phyloP scores from a whole-genome alignment of 2,797 vertebrate species.

The Sphenodon punctatus region DNA sequence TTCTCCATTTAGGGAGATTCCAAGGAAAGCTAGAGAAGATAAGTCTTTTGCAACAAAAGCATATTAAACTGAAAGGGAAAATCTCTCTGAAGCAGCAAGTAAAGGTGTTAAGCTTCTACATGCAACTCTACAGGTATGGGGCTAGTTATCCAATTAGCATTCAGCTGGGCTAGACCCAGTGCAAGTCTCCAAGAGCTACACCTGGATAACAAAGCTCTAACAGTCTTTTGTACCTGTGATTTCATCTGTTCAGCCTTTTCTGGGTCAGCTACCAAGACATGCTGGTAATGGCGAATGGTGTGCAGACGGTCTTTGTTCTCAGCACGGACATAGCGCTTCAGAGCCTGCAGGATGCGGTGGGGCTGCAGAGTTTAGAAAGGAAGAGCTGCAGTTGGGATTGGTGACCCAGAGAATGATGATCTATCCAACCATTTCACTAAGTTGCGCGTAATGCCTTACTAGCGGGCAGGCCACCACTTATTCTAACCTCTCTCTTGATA shows the following conservation, averaged over 20 bases:
- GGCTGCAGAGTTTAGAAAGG: constrained; percentile 75
- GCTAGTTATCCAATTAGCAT: accelerated
- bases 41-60: background rate
- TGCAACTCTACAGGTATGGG: too few relatives aligned
- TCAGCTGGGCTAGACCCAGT: background rate
- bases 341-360: constrained; percentile 92
- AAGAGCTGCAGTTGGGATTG: background rate
- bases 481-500: accelerated
- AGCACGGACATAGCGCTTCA: constrained; percentile 90
- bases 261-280: constrained; percentile 94
- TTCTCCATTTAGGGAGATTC: background rate
- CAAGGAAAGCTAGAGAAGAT: background rate
- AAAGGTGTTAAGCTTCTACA: background rate
- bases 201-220: background rate
- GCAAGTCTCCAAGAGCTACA: accelerated
- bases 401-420: background rate
- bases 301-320: constrained; percentile 98
- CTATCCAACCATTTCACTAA: background rate
- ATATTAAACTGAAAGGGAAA: background rate
- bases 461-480: background rate
- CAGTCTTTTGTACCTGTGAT: constrained; percentile 83
- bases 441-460: background rate
- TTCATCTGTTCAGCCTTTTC: constrained; percentile 99
- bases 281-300: constrained; percentile 96
- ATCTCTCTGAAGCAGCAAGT: background rate